phyloP scores from a whole-genome alignment of 2,113 vertebrate species.

The Pogonocichla stellata region DNA sequence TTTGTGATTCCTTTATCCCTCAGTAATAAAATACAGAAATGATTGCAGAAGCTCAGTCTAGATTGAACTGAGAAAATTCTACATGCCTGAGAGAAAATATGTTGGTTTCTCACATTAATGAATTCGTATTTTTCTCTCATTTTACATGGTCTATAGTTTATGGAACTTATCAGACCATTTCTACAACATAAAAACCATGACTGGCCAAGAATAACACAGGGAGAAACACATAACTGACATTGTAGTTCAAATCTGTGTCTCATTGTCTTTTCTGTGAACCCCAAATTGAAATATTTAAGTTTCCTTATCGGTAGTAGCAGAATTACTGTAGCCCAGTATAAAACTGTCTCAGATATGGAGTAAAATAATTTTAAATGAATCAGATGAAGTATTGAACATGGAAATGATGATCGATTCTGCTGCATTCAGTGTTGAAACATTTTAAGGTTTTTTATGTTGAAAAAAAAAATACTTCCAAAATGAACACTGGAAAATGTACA shows the following conservation, averaged over 20 bases:
- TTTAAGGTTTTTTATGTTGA: not conserved
- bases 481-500: not conserved
- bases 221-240: not conserved
- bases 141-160: not conserved
- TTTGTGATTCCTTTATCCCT: not conserved
- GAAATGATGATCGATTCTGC: not conserved
- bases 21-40: not conserved
- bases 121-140: not conserved
- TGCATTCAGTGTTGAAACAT: not conserved
- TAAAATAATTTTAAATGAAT: not conserved
- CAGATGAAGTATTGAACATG: not conserved
- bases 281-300: not conserved
- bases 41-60: not conserved
- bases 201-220: not conserved
- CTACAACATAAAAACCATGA: not conserved
- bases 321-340: not conserved
- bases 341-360: not conserved
- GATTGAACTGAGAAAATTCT: not conserved
- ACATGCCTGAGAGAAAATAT: not conserved
- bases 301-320: not conserved
- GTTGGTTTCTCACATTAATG: not conserved
- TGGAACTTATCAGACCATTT: not conserved
- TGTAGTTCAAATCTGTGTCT: not conserved
- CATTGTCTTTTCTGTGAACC: not conserved
- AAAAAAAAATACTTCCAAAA: not conserved